phyloP scores from a whole-genome alignment of 2,113 vertebrate genomes.

The Ivindomyrus marchei region DNA sequence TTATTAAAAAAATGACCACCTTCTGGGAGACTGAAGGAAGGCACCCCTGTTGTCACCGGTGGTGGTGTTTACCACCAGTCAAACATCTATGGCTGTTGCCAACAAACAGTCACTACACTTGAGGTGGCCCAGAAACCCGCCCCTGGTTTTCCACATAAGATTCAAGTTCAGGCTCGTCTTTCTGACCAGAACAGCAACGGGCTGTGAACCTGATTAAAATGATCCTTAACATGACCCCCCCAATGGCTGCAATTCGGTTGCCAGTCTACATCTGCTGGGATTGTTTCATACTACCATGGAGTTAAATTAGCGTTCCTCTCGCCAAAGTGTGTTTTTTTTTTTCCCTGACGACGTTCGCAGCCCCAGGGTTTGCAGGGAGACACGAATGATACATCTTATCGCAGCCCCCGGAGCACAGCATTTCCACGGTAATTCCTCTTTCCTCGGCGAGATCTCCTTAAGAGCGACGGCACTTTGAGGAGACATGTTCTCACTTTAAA shows the following conservation, averaged over 20 bases:
- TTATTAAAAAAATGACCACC: not conserved
- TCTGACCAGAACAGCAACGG: not conserved
- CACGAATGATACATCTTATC: slow-evolving; percentile 19
- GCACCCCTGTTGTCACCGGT: not conserved
- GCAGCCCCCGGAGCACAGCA: slow-evolving; percentile 3
- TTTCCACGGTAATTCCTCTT: slow-evolving; percentile 26
- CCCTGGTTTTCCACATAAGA: not conserved
- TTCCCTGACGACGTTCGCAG: not conserved
- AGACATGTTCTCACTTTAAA: slow-evolving; percentile 3
- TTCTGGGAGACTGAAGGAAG: not conserved
- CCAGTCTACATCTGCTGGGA: not conserved
- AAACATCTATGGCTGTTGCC: not conserved
- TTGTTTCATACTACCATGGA: not conserved
- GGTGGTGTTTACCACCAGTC: not conserved
- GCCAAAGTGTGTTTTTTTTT: not conserved
- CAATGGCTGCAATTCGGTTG: not conserved
- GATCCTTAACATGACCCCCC: not conserved
- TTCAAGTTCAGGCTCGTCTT: not conserved
- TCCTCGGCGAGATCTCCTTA: slow-evolving; percentile 21
- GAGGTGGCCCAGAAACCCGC: not conserved
- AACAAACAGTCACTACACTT: not conserved
- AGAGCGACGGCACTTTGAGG: slow-evolving; percentile 25
- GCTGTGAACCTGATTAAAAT: not conserved
- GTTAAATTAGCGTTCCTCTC: not conserved
- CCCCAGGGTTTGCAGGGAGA: slow-evolving; percentile 17